Base-by-base conservation (phyloP, 2,113 vertebrate species). In the Pelecanoides urinatrix region DNA sequence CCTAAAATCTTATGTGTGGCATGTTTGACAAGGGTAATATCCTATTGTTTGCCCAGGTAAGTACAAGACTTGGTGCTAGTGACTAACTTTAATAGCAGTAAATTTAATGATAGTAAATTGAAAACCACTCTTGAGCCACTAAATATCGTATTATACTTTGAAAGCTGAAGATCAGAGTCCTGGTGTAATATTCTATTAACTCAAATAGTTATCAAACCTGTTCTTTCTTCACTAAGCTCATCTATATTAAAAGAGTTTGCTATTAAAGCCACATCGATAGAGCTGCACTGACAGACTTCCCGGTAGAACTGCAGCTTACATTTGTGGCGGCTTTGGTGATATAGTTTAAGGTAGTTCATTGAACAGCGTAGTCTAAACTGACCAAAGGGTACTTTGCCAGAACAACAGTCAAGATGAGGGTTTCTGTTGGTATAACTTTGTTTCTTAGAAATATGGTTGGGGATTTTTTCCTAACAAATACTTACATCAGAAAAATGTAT, bases 251-350 rank as follows among this genome's bases (percentile, higher is more conserved):
- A 65, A 44, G 29, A 81, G n/a, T 61, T 86, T 83, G 23, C 36
- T 75, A 4, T 42, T 80, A 76, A 38, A 66, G 20, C 38, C 25
- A 5, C 20, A 14, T 73, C 0, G 0, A 1, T 8, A 40, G 53
- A 73, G 40, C 34, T 76, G 5, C 23, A 13, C 36, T 49, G 36
- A 14, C 49, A 56, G 40, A 11, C 18, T 45, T 26, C 13, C n/a
- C 36, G 34, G 16, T 11, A 17, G 59, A 61, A 29, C 38, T 45
- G 13, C 62, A 50, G 8, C 44, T 86, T 59, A 30, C 3, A 4
- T 61, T 53, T 79, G 7, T 32, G 34, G 70, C 63, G 40, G 59
- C 56, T 85, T 67, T 63, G 62, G 22, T 67, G 61, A 7, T 56
- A 8, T 4, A 6, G n/a, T 38, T 77, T 72, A 49, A 72, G 14